Conservation (phyloP, 2,888 invertebrate genomes). For the Leptura quadrifasciata region DNA sequence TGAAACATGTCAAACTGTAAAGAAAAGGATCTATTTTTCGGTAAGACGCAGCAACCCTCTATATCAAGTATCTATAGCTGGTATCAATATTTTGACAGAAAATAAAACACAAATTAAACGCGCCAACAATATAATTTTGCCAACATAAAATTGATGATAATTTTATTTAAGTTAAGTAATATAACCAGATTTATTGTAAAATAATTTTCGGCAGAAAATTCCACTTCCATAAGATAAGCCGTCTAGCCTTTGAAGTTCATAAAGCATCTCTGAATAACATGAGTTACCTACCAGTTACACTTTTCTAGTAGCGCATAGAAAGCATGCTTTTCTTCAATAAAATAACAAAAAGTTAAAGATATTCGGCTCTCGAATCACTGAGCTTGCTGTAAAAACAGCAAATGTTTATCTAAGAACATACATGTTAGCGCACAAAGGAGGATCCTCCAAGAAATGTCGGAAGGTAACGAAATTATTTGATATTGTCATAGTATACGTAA, state of each 20-base stretch:
- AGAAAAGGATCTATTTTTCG: too few species aligned
- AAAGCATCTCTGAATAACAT: background rate
- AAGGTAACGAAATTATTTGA: slow-evolving; percentile 47
- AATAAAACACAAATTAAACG: too few species aligned
- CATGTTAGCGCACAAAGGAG: slow-evolving; percentile 32
- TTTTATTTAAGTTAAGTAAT: too few species aligned
- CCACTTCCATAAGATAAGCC: too few species aligned
- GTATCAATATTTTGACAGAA: too few species aligned
- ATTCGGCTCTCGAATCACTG: slow-evolving; percentile 32
- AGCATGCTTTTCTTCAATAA: slow-evolving; percentile 13
- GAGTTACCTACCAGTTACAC: background rate
- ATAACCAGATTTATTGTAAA: too few species aligned
- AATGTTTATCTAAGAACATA: slow-evolving; percentile 35
- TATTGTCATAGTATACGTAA: slow-evolving; percentile 57
- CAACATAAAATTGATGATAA: too few species aligned
- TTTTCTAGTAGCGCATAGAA: background rate
- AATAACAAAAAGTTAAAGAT: slow-evolving; percentile 14
- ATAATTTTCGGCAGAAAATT: too few species aligned
- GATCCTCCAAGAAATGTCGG: slow-evolving; percentile 38
- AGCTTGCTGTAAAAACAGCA: slow-evolving; percentile 22
- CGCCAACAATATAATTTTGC: too few species aligned
- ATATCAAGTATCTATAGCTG: too few species aligned
- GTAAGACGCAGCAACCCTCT: too few species aligned
- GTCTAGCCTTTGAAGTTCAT: slow-evolving; percentile 6
- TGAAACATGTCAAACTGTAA: too few species aligned